phyloP scores from a whole-genome alignment of 2,797 vertebrate species.

The Chrosomus eos region DNA sequence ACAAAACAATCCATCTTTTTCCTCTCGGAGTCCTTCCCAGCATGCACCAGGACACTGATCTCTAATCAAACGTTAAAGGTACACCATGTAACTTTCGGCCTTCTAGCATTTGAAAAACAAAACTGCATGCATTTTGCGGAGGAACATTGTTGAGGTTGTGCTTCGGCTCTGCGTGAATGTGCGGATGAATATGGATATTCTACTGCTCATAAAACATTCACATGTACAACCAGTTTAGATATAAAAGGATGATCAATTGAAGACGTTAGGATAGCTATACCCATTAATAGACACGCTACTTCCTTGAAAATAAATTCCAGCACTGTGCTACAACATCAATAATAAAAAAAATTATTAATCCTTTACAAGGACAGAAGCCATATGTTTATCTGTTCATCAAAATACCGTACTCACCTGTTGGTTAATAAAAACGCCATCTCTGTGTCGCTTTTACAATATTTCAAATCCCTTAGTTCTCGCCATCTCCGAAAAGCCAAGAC shows the following conservation, averaged over 20 bases:
- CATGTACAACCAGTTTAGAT: too few relatives aligned
- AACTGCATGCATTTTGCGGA: not conserved
- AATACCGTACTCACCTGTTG: not conserved
- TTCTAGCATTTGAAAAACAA: not conserved
- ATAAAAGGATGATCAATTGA: too few relatives aligned
- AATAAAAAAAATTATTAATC: not conserved
- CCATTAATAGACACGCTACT: too few relatives aligned
- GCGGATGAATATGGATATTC: not conserved
- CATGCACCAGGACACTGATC: conserved; percentile 7
- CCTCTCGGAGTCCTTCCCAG: conserved; percentile 3
- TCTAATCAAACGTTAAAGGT: not conserved
- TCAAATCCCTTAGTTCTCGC: not conserved
- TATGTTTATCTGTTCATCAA: not conserved
- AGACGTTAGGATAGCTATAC: too few relatives aligned
- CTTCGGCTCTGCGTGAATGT: not conserved
- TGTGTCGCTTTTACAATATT: not conserved
- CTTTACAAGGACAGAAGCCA: not conserved
- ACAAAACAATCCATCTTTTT: conserved; percentile 3
- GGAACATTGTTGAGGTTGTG: not conserved
- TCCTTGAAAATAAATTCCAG: too few relatives aligned
- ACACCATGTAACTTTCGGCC: not conserved
- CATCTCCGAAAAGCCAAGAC: not conserved
- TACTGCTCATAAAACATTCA: too few relatives aligned
- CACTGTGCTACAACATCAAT: too few relatives aligned
- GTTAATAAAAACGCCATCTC: not conserved